Conservation (phyloP, 2,113 vertebrate species). For the Ciconia boyciana region DNA sequence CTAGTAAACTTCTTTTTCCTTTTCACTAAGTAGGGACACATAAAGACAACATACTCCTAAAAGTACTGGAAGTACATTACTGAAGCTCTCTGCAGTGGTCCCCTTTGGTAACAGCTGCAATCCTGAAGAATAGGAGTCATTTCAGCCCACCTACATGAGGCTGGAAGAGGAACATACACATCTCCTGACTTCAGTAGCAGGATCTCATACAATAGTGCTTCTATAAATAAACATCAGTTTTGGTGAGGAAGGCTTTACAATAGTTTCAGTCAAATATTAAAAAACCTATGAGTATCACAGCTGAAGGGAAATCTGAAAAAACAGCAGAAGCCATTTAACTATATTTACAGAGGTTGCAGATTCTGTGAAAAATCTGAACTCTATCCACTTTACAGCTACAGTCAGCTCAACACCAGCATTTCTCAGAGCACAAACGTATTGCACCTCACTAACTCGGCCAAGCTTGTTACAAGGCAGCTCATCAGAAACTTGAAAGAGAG, state of each 20-base stretch:
- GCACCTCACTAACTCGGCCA: neutral
- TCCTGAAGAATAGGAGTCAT: neutral
- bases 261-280: neutral
- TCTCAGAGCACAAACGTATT: neutral
- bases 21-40: neutral
- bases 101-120: neutral
- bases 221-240: accelerated
- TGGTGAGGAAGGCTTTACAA: neutral
- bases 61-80: neutral
- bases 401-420: neutral
- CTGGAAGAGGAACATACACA: neutral
- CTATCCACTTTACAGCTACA: neutral
- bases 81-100: neutral
- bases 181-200: neutral
- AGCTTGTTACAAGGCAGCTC: neutral
- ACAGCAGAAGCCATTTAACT: neutral
- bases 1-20: neutral
- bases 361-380: neutral
- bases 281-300: neutral
- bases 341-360: neutral
- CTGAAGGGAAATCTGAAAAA: neutral
- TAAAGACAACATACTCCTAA: accelerated
- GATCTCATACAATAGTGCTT: neutral
- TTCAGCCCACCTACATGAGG: neutral
- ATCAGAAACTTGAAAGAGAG: neutral